Evolutionary conservation across 2,888 invertebrate genomes (phyloP), one percentile per base, ranked within the genome.

Genomic region (Ornithoptera priamus): DNA sequence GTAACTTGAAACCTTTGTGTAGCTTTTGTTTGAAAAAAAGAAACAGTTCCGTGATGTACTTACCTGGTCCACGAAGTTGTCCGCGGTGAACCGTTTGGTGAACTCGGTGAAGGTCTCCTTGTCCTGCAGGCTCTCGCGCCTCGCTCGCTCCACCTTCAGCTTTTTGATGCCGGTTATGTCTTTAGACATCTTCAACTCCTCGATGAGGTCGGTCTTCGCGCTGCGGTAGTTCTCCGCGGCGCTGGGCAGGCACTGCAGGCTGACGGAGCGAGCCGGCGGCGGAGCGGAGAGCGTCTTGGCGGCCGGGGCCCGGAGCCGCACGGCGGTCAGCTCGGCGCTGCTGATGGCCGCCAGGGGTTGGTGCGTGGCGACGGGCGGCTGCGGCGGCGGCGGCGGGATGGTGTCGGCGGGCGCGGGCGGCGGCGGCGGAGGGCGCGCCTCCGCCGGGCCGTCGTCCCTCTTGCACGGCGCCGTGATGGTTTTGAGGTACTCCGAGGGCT

Each of bases 101-200:
- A 98, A 96, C 88, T 97, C 97, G 75, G 96, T 95, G 83, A 96
- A 96, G 71, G 97, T 94, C 84, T 96, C 96, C 85, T 97, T 96
- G 76, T 97, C 97, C 80, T 95, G 95, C 65, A 95, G 94, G 80
- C 96, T 96, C 85, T 97, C 97, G 74, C 96, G 94, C 82, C 97
- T 96, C 36, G 97, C 96, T 75, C 97, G 94, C 87, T 98, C 97
- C 75, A 97, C 97, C 86, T 98, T 98, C 93, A 98, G 89, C 87
- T 98, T 98, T 87, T 96, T 97, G 68, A 98, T 97, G n/a, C 98
- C 98, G 1, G 97, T 96, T 73, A 98, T 97, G 84, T 98, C 97
- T 86, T 96, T 97, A 61, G 97, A 97, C 93, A 97, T 95, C 87
- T 98, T 98, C 72, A 98, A 89, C 83, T 98, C 98, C 62, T 97